Evolutionary conservation across 2,888 invertebrate species (phyloP), one percentile per base, ranked within the genome.

Genomic region (Euspilapteryx auroguttella): DNA sequence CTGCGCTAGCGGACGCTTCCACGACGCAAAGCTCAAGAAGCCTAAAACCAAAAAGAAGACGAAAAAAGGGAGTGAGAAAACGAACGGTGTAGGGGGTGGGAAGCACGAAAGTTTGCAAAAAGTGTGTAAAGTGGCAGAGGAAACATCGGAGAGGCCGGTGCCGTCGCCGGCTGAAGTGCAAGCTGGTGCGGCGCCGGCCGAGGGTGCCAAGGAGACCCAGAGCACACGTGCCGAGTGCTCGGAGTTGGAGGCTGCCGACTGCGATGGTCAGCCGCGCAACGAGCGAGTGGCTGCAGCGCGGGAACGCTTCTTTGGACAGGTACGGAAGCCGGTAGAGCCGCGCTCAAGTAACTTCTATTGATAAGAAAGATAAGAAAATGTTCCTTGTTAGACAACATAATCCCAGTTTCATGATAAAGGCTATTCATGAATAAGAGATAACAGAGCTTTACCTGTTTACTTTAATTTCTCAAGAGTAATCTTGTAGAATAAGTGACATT

Each of bases 1-100:
- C 64, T 75, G 75, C 71, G 68, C 69, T 51, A 68, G 61, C 57
- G 64, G 64, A 54, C 66, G 63, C 54, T 62, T 64, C 49, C 54
- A 45, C 44, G 49, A 61, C 44, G 64, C 62, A 47, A 68, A 65
- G 39, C 45, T 55, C 29, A 65, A 56, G 36, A 64, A 65, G 37
- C 53, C 51, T 31, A 66, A 66, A 41, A 58, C 46, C 35, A 63
- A 65, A 40, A 61, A 21, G 11, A 35, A 55, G 26, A 24, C 35
- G 24, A 48, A 49, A 30, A 23, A 12, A 14, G 41, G 53, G 25
- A 54, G 47, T 41, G 59, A 54, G 41, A 69, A 64, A 37, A 55
- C 44, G 45, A 71, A 63, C 63, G 57, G 66, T 49, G 51, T 58
- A 32, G 42, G 59, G 45, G 48, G 58, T 54, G 55, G 50, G 34